A percentile compares a stretch with the other conserved stretches of the same genome.
These are phyloP conservation scores for Temnothorax longispinosus DNA, from an alignment of 1,140 invertebrate genomes.

Conservation along the genomic window DNA sequence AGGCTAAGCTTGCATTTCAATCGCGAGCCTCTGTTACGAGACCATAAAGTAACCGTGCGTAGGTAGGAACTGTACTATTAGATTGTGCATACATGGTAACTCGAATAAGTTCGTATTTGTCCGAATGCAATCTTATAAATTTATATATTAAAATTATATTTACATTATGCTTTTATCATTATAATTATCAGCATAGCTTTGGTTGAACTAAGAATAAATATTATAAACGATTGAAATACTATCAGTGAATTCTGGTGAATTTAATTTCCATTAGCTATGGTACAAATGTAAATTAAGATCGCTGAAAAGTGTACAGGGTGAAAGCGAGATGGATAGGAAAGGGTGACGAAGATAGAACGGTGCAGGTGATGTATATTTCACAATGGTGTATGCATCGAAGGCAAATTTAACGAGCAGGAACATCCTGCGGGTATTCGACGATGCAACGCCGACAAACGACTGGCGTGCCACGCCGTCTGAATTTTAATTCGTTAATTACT, in stretches of 20 bases:
- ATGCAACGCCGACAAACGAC: conserved; percentile 69
- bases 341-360: background rate
- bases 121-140: background rate
- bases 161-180: background rate
- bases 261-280: background rate
- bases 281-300: background rate
- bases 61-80: conserved; percentile 33
- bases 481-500: conserved; percentile 80
- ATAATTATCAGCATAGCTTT: background rate
- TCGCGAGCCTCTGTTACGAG: conserved; percentile 60
- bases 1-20: conserved; percentile 72
- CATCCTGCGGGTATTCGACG: conserved; percentile 56
- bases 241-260: background rate
- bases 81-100: conserved; percentile 21
- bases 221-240: background rate
- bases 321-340: background rate
- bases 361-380: background rate
- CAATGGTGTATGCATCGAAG: conserved; percentile 33
- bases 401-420: conserved; percentile 63
- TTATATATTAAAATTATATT: background rate
- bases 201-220: background rate
- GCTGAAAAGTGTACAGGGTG: background rate
- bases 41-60: conserved; percentile 56
- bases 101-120: conserved; percentile 11
- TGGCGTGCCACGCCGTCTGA: conserved; percentile 69